phyloP scores from a whole-genome alignment of 1,140 invertebrate genomes.

The Charaxes varanes region DNA sequence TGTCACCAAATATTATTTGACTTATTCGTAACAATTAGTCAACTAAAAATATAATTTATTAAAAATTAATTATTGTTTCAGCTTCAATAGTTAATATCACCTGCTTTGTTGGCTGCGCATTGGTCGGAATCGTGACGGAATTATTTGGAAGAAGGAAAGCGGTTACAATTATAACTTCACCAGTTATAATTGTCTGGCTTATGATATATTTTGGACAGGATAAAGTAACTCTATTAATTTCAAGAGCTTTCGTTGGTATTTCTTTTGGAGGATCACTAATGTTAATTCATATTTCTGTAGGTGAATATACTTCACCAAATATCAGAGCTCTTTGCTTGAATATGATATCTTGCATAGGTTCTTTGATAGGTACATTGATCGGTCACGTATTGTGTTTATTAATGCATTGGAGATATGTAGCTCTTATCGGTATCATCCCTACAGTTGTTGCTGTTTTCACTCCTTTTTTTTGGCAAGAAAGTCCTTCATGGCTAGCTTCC shows the following conservation, averaged over 20 bases:
- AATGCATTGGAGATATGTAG: constrained; percentile 18
- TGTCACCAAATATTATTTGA: no score
- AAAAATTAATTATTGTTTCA: no score
- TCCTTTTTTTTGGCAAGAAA: constrained; percentile 15
- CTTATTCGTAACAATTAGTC: no score
- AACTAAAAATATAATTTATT: no score
- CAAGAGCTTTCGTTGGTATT: constrained; percentile 16
- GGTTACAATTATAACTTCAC: constrained; percentile 3
- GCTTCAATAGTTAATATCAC: constrained; percentile 18
- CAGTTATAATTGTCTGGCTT: constrained; percentile 12
- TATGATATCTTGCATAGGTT: constrained; percentile 7
- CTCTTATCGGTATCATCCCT: constrained; percentile 13
- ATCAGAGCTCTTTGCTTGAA: constrained; percentile 9
- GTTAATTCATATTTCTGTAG: constrained; percentile 8
- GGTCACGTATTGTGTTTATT: constrained; percentile 14
- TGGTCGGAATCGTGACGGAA: constrained; percentile 13
- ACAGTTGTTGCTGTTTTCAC: constrained; percentile 7
- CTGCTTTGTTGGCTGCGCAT: constrained; percentile 8
- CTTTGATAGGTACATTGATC: constrained; percentile 5
- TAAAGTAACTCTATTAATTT: constrained; percentile 8
- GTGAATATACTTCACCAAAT: constrained; percentile 15
- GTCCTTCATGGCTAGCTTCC: constrained; percentile 14
- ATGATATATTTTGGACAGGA: constrained; percentile 11
- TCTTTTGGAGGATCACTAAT: constrained; percentile 14
- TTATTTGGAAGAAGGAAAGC: constrained; percentile 13